phyloP scores from a whole-genome alignment of 2,797 vertebrate species.

The Pseudopleuronectes americanus region DNA sequence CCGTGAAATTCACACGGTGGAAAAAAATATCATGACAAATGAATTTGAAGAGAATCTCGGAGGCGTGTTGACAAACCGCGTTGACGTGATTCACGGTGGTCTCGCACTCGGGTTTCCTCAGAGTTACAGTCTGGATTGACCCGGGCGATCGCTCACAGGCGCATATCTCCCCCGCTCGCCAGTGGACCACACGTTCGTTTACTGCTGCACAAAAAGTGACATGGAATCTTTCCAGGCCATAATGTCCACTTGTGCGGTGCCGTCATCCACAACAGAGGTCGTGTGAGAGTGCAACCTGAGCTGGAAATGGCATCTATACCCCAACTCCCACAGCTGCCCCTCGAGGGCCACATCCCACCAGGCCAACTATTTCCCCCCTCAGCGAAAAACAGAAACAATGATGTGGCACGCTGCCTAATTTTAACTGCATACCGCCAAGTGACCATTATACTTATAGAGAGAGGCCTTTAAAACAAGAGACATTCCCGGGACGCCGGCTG shows the following conservation, averaged over 20 bases:
- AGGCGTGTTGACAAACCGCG: slow-evolving; percentile 61
- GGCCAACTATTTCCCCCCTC: slow-evolving; percentile 75
- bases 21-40: slow-evolving; percentile 46
- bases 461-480: slow-evolving; percentile 73
- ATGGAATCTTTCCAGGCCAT: slow-evolving; percentile 65
- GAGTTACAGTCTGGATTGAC: slow-evolving; percentile 35
- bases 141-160: slow-evolving; percentile 41
- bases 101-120: slow-evolving; percentile 49
- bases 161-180: slow-evolving; percentile 30
- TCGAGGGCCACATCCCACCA: slow-evolving; percentile 70
- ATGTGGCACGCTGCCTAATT: slow-evolving; percentile 76
- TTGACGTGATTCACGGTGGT: slow-evolving; percentile 53
- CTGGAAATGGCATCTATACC: slow-evolving; percentile 76
- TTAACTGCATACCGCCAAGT: slow-evolving; percentile 72
- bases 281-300: slow-evolving; percentile 82
- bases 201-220: slow-evolving; percentile 62
- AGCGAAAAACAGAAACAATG: slow-evolving; percentile 80
- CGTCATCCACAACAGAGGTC: slow-evolving; percentile 67
- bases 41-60: slow-evolving; percentile 24
- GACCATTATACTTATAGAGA: slow-evolving; percentile 60
- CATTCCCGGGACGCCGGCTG: slow-evolving; percentile 64
- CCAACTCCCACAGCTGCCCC: slow-evolving; percentile 74
- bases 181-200: slow-evolving; percentile 62
- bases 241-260: slow-evolving; percentile 69
- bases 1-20: slow-evolving; percentile 24